Conservation (phyloP, 2,797 vertebrate species). For the Pangasius mekongensis region DNA sequence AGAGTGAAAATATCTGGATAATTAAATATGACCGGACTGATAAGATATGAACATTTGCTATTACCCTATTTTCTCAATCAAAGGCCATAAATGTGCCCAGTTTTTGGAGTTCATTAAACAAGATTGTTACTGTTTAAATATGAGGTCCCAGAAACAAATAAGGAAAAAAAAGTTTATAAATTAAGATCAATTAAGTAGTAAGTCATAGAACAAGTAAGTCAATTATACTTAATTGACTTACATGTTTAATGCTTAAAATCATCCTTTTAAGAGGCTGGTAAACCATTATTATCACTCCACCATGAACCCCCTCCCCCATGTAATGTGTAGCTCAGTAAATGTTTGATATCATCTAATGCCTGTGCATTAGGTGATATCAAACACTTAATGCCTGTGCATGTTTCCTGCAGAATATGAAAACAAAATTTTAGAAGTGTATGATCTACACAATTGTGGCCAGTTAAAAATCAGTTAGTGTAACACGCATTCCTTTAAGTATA, state of each 20-base stretch:
- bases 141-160: not conserved
- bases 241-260: not conserved
- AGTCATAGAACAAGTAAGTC: not conserved
- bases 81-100: not conserved
- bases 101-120: not conserved
- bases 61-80: not conserved
- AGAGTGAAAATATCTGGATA: not conserved
- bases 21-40: not conserved
- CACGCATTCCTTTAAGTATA: not conserved
- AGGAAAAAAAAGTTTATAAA: not conserved
- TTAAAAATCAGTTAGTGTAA: not conserved
- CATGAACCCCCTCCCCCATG: not conserved
- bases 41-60: not conserved
- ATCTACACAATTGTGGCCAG: not conserved
- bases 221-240: not conserved
- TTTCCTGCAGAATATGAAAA: not conserved
- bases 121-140: not conserved
- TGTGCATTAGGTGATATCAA: not conserved
- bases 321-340: not conserved
- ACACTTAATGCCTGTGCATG: not conserved
- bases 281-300: not conserved
- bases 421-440: not conserved
- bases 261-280: not conserved
- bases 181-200: not conserved
- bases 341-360: not conserved